Evolutionary conservation across 2,888 invertebrate species (phyloP).

Genomic region (Alitta virens): DNA sequence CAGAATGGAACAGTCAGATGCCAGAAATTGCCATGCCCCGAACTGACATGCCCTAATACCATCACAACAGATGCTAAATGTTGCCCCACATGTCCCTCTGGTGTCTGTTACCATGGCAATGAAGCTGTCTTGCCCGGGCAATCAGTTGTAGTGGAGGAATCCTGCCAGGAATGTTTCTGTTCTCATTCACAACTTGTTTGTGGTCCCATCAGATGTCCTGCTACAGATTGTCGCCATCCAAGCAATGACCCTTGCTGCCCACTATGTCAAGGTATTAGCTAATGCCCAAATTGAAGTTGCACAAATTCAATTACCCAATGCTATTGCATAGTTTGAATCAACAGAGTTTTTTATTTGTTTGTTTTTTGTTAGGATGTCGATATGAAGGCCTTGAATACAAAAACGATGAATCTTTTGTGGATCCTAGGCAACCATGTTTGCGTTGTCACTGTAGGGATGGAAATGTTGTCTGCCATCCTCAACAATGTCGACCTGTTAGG

Average conservation of each 20-base stretch:
- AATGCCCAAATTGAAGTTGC: too few relatives aligned
- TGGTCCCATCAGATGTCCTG: not conserved
- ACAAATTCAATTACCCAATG: not conserved
- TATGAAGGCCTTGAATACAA: not conserved
- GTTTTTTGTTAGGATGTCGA: constrained; percentile 1
- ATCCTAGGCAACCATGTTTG: not conserved
- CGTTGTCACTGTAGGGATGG: constrained; percentile 2
- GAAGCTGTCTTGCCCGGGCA: not conserved
- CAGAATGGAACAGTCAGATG: not conserved
- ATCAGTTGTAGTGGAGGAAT: not conserved
- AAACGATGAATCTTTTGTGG: not conserved
- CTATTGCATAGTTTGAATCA: not conserved
- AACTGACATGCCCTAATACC: constrained; percentile 1
- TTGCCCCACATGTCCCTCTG: constrained; percentile 47
- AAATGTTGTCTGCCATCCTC: not conserved
- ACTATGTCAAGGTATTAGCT: constrained; percentile 4
- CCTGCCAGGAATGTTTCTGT: constrained; percentile 8
- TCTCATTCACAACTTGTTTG: not conserved
- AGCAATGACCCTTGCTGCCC: not conserved
- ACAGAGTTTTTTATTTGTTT: not conserved
- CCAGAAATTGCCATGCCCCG: not conserved
- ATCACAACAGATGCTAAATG: constrained; percentile 33
- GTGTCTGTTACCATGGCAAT: constrained; percentile 20
- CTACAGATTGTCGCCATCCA: constrained; percentile 4
- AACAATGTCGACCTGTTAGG: not conserved